Evolutionary conservation across 1,140 invertebrate genomes (phyloP).

Genomic region (Nylanderia fulva): DNA sequence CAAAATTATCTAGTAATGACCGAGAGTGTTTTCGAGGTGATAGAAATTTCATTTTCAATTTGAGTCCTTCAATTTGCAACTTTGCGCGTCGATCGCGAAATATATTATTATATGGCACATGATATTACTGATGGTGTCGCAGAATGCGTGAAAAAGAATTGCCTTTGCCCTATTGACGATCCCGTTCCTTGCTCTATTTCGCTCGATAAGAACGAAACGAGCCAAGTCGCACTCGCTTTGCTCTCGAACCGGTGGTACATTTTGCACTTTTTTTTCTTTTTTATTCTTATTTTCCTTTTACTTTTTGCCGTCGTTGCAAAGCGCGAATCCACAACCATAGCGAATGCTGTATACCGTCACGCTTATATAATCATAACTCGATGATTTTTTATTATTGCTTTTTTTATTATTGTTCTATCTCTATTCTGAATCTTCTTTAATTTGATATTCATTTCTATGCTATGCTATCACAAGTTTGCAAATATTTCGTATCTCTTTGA

Average conservation of each 20-base stretch:
- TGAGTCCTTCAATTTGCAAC: background rate
- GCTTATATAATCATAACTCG: slow-evolving; percentile 21
- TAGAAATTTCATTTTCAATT: background rate
- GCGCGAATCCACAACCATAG: background rate
- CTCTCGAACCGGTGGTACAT: background rate
- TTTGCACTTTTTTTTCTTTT: slow-evolving; percentile 8
- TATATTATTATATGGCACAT: background rate
- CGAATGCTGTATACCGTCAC: slow-evolving; percentile 32
- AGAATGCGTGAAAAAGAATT: slow-evolving; percentile 5
- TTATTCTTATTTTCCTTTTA: slow-evolving; percentile 12
- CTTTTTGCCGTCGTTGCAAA: background rate
- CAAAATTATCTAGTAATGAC: slow-evolving; percentile 3
- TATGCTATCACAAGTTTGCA: background rate
- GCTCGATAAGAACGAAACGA: slow-evolving; percentile 42
- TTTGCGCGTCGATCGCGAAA: background rate
- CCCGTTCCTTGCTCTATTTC: background rate
- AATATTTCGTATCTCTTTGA: background rate
- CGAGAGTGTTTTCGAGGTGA: background rate
- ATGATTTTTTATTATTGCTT: background rate
- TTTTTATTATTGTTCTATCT: slow-evolving; percentile 3
- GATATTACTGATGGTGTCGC: background rate
- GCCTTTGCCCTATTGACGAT: slow-evolving; percentile 3
- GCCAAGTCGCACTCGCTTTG: slow-evolving; percentile 14
- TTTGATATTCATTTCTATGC: background rate
- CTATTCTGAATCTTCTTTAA: background rate